Evolutionary conservation across 2,888 invertebrate genomes (phyloP).

Genomic region (Nephrocerus scutellatus): DNA sequence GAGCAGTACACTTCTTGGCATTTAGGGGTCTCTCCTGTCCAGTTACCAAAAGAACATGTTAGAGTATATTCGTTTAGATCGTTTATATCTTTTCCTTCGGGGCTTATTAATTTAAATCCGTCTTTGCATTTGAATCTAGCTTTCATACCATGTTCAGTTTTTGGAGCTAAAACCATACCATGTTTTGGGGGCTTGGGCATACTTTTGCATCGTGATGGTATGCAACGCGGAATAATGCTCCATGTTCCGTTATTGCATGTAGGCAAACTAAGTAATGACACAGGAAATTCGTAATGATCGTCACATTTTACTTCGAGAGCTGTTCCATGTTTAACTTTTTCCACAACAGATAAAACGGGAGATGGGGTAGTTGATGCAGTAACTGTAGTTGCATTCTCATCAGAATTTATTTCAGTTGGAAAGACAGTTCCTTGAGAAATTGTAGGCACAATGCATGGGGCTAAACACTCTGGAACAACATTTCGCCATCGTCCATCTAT

Average conservation of each 20-base stretch:
- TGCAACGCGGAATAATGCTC: constrained; percentile 83
- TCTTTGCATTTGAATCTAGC: constrained; percentile 91
- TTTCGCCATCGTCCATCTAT: constrained; percentile 94
- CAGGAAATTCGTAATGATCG: constrained; percentile 75
- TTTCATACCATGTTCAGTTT: constrained; percentile 94
- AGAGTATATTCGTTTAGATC: constrained; percentile 58
- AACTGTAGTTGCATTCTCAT: constrained; percentile 42
- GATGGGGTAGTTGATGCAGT: constrained; percentile 29
- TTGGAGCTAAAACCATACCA: constrained; percentile 94
- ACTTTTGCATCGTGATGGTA: constrained; percentile 73
- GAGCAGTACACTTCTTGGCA: constrained; percentile 90
- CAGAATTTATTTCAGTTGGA: constrained; percentile 49
- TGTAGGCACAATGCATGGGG: constrained; percentile 89
- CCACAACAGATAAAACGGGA: constrained; percentile 45
- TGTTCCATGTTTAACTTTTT: constrained; percentile 59
- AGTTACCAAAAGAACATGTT: constrained; percentile 89
- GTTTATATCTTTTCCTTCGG: constrained; percentile 49
- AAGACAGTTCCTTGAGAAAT: constrained; percentile 71
- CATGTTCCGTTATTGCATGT: constrained; percentile 93
- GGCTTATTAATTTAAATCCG: constrained; percentile 76
- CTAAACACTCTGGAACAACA: constrained; percentile 82
- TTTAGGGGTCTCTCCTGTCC: constrained; percentile 82
- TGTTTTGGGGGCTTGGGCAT: constrained; percentile 82
- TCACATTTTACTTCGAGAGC: constrained; percentile 73
- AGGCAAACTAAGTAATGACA: constrained; percentile 64